Evolutionary conservation across 2,797 vertebrate genomes (phyloP), one percentile per base, ranked within the genome.

Genomic region (Macrochelys suwanniensis): DNA sequence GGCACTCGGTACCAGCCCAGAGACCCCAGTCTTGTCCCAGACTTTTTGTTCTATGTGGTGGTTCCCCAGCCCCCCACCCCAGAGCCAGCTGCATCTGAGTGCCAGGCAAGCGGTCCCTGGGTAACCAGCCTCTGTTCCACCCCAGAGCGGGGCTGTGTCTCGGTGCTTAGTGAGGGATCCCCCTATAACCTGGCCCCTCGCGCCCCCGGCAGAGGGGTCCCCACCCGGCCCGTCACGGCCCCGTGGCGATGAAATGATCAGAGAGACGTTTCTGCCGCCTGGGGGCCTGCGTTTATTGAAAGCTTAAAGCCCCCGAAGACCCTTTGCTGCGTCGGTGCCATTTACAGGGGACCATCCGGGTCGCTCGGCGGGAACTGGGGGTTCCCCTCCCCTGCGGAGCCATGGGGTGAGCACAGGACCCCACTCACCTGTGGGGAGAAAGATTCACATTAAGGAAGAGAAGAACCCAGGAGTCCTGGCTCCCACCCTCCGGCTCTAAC

Each of bases 241-340:
- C 61, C 33, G 7, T 33, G 61, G 61, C 16, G 16, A n/a, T n/a
- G 61, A n/a, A 65, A 65, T n/a, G 31, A n/a, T 9, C 61, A n/a
- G 3, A 7, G 61, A 65, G 59, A 61, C 12, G 5, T 31, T 17
- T 65, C 33, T 8, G 6, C 33, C 7, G 8, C 33, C 33, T 4
- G 61, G 6, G 15, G 3, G 61, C 4, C 61, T n/a, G 61, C 7
- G 6, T n/a, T 65, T 65, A 9, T 17, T 65, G 33, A 57, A 26
- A 28, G 25, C 26, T 5, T 12, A n/a, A n/a, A 17, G 61, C 15
- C 61, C 61, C 61, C 7, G 1, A 2, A n/a, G 33, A n/a, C 4
- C 4, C 33, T n/a, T n/a, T 65, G 59, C 15, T 17, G 59, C 13
- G 0, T n/a, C 3, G 16, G 31, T 4, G 59, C 15, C 16, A 1